These are phyloP conservation scores for Ameiurus melas DNA, from an alignment of 2,113 vertebrate species.

Conservation along the genomic window DNA sequence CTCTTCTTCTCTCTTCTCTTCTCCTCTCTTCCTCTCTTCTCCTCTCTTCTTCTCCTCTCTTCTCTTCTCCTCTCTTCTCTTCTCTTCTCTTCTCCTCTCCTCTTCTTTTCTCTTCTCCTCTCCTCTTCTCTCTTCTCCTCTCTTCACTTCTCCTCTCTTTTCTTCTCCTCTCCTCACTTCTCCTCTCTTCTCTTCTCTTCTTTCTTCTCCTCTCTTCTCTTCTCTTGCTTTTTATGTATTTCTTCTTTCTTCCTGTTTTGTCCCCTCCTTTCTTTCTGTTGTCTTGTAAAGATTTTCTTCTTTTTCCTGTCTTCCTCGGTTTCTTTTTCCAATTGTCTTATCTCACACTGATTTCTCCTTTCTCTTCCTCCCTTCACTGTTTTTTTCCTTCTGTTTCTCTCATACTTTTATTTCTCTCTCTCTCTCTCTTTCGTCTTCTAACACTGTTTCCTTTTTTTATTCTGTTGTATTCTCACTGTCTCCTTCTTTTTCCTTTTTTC, in stretches of 20 bases:
- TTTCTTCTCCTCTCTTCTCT: too few relatives aligned
- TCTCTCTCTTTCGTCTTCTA: background rate
- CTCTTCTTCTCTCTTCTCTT: background rate
- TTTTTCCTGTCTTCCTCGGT: too few relatives aligned
- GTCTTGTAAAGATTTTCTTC: background rate
- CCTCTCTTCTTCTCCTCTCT: background rate
- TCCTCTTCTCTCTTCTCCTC: background rate
- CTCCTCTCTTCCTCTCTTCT: fast-evolving
- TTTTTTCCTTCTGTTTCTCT: too few relatives aligned
- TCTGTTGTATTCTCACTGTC: background rate
- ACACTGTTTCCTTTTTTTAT: background rate
- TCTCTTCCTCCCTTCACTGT: background rate
- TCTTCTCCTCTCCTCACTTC: background rate
- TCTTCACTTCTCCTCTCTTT: too few relatives aligned
- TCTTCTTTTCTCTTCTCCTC: background rate
- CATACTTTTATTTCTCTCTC: background rate
- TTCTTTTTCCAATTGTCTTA: too few relatives aligned
- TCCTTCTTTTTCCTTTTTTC: too few relatives aligned
- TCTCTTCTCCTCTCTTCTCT: background rate
- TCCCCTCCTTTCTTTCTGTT: background rate
- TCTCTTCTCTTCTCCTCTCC: too few relatives aligned
- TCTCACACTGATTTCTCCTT: background rate
- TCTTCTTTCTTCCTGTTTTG: background rate
- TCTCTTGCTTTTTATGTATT: background rate
- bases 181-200: too few relatives aligned